These are phyloP conservation scores for Agonopterix arenella DNA, from an alignment of 2,888 invertebrate species.

Conservation along the genomic window DNA sequence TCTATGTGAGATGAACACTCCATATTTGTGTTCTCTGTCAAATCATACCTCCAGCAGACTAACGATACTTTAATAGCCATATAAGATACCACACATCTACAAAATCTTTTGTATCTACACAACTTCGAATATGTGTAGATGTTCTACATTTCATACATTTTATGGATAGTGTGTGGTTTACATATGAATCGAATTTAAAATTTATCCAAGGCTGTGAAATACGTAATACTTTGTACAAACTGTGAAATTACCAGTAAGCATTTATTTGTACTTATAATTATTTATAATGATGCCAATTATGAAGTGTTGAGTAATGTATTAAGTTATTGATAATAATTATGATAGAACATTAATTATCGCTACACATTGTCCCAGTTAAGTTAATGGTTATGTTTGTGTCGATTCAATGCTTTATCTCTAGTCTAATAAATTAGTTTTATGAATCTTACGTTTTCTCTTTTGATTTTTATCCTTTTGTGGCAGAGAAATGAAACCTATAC, in stretches of 20 bases:
- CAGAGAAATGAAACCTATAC: too few relatives aligned
- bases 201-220: slow-evolving; percentile 4
- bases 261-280: not conserved
- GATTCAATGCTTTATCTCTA: slow-evolving; percentile 1
- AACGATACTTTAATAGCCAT: too few relatives aligned
- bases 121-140: too few relatives aligned
- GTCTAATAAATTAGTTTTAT: not conserved
- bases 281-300: not conserved
- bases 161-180: too few relatives aligned
- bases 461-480: too few relatives aligned
- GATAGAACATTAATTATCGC: not conserved
- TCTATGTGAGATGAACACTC: too few relatives aligned
- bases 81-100: too few relatives aligned
- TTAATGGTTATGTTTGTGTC: not conserved
- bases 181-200: not conserved
- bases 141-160: too few relatives aligned
- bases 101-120: too few relatives aligned
- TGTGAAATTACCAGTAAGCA: slow-evolving; percentile 1
- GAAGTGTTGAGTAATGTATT: not conserved
- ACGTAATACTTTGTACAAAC: slow-evolving; percentile 2
- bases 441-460: too few relatives aligned
- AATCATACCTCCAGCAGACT: too few relatives aligned
- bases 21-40: too few relatives aligned
- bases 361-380: slow-evolving; percentile 1
- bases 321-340: not conserved